These are phyloP conservation scores for Pyrrhosoma nymphula DNA, from an alignment of 2,888 invertebrate genomes.

Conservation along the genomic window DNA sequence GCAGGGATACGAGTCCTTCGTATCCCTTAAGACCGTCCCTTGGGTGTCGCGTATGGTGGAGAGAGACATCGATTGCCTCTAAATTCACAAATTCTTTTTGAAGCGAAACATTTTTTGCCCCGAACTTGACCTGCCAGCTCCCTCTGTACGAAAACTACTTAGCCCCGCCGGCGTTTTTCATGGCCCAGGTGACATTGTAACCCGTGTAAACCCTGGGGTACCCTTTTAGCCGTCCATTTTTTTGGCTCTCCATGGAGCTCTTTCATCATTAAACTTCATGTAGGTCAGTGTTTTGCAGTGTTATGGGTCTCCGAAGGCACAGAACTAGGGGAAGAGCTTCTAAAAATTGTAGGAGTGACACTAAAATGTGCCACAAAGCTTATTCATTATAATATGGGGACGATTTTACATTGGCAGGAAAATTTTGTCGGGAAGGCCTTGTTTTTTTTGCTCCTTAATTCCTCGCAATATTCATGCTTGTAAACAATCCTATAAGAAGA, in stretches of 20 bases:
- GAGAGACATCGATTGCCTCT: background rate
- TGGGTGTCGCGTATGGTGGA: background rate
- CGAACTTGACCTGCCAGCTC: background rate
- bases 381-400: background rate
- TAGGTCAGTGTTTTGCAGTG: slow-evolving; percentile 22
- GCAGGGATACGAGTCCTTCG: background rate
- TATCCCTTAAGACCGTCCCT: background rate
- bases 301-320: background rate
- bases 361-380: background rate
- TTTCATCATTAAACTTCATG: background rate
- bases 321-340: background rate
- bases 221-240: background rate
- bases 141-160: background rate
- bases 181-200: background rate
- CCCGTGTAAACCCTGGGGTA: background rate
- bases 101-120: background rate
- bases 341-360: background rate
- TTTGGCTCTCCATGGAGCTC: background rate
- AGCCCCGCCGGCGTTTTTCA: background rate
- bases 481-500: background rate
- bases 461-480: background rate
- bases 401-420: background rate
- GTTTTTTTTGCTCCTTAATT: background rate
- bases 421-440: background rate
- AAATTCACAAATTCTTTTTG: background rate